Conservation (phyloP, 2,113 vertebrate species). For the Pterocles burchelli region DNA sequence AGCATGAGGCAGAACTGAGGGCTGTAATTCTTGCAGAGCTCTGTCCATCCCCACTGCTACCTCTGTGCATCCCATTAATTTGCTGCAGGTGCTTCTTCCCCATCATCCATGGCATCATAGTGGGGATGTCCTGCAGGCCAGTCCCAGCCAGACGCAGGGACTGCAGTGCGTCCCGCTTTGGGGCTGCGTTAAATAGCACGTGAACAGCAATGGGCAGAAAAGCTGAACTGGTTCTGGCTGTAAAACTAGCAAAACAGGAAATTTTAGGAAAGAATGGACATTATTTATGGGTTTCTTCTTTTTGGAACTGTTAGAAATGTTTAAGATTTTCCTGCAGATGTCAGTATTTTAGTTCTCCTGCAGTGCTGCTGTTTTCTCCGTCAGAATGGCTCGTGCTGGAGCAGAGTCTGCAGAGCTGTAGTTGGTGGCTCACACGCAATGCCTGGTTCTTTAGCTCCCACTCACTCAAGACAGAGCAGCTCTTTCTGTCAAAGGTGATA, state of each 20-base stretch:
- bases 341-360: neutral
- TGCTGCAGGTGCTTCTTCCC: neutral
- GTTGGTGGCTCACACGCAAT: neutral
- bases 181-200: neutral
- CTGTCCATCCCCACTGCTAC: neutral
- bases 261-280: neutral
- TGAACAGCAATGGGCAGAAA: neutral
- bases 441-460: neutral
- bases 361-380: neutral
- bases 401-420: neutral
- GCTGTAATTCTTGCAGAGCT: neutral
- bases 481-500: neutral
- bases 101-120: accelerated
- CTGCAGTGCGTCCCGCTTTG: neutral
- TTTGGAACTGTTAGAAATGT: neutral
- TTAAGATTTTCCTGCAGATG: neutral
- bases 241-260: neutral
- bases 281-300: neutral
- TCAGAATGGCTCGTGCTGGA: neutral
- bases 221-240: neutral
- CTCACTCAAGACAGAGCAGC: neutral
- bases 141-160: neutral
- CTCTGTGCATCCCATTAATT: neutral
- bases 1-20: neutral
- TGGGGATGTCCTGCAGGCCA: neutral